phyloP scores from a whole-genome alignment of 2,888 invertebrate species.

The Criorhina ranunculi region DNA sequence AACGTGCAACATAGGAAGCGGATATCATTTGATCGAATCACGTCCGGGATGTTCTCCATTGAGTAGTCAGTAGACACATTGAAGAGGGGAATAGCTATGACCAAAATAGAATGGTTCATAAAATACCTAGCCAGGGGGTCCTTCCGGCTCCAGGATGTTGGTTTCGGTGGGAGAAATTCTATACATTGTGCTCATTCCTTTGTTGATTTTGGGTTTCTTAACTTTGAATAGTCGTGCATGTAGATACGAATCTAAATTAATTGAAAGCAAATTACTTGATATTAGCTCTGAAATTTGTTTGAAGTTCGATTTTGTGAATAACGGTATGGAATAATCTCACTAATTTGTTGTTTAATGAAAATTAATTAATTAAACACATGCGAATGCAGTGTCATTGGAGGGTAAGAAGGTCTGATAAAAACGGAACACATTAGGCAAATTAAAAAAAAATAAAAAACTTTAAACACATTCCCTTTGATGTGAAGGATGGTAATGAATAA shows the following conservation, averaged over 20 bases:
- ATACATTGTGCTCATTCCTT: not conserved
- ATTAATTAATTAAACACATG: slow-evolving; percentile 32
- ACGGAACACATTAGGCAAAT: slow-evolving; percentile 25
- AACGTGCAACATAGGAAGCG: slow-evolving; percentile 70
- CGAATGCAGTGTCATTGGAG: not conserved
- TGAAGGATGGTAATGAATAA: not conserved
- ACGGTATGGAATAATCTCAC: slow-evolving; percentile 14
- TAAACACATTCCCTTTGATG: not conserved
- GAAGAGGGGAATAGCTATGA: slow-evolving; percentile 7
- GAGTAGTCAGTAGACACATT: slow-evolving; percentile 26
- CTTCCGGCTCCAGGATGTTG: slow-evolving; percentile 31
- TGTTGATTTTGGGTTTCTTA: slow-evolving; percentile 28
- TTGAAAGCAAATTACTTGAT: slow-evolving; percentile 24
- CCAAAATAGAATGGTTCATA: slow-evolving; percentile 44
- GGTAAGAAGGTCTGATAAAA: not conserved
- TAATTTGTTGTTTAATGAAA: slow-evolving; percentile 23
- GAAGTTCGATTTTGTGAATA: slow-evolving; percentile 1
- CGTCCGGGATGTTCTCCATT: slow-evolving; percentile 70
- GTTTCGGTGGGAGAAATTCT: slow-evolving; percentile 6
- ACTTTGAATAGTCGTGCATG: slow-evolving; percentile 19
- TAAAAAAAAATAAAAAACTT: not conserved
- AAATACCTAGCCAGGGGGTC: slow-evolving; percentile 27
- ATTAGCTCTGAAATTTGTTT: not conserved
- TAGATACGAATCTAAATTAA: slow-evolving; percentile 66
- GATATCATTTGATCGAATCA: slow-evolving; percentile 77